phyloP scores from a whole-genome alignment of 2,888 invertebrate genomes.

The Phragmatobia fuliginosa region DNA sequence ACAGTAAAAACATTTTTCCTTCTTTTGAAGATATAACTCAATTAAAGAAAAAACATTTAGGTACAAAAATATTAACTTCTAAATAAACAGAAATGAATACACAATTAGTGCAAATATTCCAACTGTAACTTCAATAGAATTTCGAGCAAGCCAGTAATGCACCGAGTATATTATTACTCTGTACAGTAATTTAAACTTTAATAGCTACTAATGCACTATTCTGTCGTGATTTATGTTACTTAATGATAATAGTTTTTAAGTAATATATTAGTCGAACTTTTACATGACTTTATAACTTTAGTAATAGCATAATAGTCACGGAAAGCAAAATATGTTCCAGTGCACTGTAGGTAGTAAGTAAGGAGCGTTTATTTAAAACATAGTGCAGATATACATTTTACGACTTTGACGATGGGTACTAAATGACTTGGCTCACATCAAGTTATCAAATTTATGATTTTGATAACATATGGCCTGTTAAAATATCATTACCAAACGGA shows the following conservation, averaged over 20 bases:
- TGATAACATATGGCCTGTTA: no score
- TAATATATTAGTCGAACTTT: slow-evolving; percentile 6
- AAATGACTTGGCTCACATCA: no score
- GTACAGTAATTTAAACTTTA: slow-evolving; percentile 20
- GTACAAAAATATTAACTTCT: not conserved
- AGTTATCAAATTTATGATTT: no score
- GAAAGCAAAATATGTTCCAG: not conserved
- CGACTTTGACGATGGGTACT: no score
- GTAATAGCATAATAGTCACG: not conserved
- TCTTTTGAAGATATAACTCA: no score
- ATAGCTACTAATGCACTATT: slow-evolving; percentile 11
- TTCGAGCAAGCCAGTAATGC: not conserved
- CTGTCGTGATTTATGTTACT: slow-evolving; percentile 13
- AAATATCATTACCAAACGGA: no score
- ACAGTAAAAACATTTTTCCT: no score
- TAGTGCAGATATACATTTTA: not conserved
- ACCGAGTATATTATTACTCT: slow-evolving; percentile 3
- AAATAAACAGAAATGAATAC: not conserved
- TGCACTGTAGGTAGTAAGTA: not conserved
- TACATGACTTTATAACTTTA: not conserved
- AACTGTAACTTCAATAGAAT: not conserved
- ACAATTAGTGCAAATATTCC: not conserved
- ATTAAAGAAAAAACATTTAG: not conserved
- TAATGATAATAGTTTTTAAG: slow-evolving; percentile 11
- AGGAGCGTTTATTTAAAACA: not conserved